Percentiles rank a stretch among this genome's conserved stretches.
These are phyloP conservation scores for Oophaga pumilio DNA, from an alignment of 2,113 vertebrate genomes.

Conservation along the genomic window DNA sequence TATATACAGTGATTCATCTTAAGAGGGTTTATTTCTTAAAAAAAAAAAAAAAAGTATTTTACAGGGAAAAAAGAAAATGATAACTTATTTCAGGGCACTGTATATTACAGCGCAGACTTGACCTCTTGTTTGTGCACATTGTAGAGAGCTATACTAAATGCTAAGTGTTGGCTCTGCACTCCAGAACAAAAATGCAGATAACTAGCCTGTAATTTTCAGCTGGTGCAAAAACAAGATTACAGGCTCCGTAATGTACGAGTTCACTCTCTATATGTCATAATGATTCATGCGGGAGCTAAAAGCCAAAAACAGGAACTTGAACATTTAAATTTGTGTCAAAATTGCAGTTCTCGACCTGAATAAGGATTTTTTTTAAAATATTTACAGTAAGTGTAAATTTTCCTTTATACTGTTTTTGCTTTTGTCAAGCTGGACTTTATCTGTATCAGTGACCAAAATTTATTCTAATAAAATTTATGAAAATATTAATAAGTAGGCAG, in stretches of 20 bases:
- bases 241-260: constrained; percentile 1
- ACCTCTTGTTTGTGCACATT: constrained; percentile 1
- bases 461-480: not conserved
- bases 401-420: not conserved
- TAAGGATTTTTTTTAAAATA: not conserved
- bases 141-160: not conserved
- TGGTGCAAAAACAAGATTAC: constrained; percentile 16
- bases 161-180: not conserved
- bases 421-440: not conserved
- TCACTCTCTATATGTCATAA: constrained; percentile 3
- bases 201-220: constrained; percentile 25
- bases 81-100: not conserved
- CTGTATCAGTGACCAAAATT: not conserved
- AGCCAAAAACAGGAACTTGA: constrained; percentile 1
- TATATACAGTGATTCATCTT: constrained; percentile 19
- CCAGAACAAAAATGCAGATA: constrained; percentile 3
- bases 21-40: constrained; percentile 9
- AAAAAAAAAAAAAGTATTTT: not conserved
- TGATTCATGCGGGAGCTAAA: not conserved
- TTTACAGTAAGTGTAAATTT: not conserved
- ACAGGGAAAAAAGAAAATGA: not conserved
- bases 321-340: not conserved
- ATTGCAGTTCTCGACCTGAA: not conserved
- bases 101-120: not conserved
- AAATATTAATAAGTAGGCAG: too few relatives aligned